A percentile compares a stretch with the other conserved stretches of the same genome.
Evolutionary conservation across 2,888 invertebrate genomes (phyloP).

Genomic region (Lycaena phlaeas): DNA sequence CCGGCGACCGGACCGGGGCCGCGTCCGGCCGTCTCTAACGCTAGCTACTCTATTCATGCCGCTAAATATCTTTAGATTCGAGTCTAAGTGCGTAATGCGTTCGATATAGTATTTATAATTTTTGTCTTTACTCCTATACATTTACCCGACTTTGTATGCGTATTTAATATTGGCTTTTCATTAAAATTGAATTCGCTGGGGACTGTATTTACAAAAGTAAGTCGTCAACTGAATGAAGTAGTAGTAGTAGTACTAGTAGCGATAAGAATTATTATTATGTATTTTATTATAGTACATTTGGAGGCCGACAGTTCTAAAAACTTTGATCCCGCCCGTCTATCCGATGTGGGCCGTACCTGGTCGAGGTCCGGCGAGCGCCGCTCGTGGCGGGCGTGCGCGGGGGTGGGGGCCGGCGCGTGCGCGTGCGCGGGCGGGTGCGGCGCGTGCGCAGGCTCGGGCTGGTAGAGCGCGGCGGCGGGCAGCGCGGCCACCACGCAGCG

Average conservation of each 20-base stretch:
- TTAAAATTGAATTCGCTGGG: too few species aligned
- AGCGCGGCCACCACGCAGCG: conserved; percentile 91
- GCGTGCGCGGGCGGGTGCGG: conserved; percentile 81
- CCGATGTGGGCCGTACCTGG: conserved; percentile 77
- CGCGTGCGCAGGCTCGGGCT: conserved; percentile 81
- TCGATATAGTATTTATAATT: not conserved
- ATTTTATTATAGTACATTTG: too few species aligned
- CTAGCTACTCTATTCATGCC: conserved; percentile 6
- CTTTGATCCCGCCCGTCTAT: too few species aligned
- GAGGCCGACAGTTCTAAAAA: too few species aligned
- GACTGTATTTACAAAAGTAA: too few species aligned
- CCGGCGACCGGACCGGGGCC: too few species aligned
- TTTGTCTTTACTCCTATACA: not conserved
- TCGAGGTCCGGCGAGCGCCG: conserved; percentile 87
- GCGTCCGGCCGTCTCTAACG: too few species aligned
- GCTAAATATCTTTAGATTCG: not conserved
- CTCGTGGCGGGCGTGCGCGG: conserved; percentile 79
- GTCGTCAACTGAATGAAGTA: too few species aligned
- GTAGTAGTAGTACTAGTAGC: too few species aligned
- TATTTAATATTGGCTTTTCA: too few species aligned
- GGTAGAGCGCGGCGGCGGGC: conserved; percentile 93
- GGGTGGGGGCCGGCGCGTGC: conserved; percentile 79
- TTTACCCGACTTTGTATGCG: too few species aligned
- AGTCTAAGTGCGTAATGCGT: conserved; percentile 2
- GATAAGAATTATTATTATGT: too few species aligned